Evolutionary conservation across 2,797 vertebrate genomes (phyloP).

Genomic region (Zalophus californianus): DNA sequence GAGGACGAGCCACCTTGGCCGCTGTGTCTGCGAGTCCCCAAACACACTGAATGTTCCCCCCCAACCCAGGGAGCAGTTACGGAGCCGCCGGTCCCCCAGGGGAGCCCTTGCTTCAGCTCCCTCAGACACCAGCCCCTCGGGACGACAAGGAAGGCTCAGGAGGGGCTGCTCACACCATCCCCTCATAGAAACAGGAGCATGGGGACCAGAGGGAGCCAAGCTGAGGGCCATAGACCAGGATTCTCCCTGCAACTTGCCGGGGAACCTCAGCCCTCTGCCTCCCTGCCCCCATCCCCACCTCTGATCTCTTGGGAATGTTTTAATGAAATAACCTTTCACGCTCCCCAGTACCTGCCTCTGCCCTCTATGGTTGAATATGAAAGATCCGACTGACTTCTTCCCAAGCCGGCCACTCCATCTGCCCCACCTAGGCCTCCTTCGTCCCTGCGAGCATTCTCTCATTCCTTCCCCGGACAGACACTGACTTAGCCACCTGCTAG

Average conservation of each 20-base stretch:
- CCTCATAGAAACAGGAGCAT: background rate
- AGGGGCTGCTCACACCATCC: background rate
- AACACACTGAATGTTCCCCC: background rate
- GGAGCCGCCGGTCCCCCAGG: background rate
- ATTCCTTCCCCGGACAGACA: background rate
- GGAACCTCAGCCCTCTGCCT: background rate
- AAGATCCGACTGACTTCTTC: background rate
- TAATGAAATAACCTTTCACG: background rate
- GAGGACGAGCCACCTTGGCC: background rate
- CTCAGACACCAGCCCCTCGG: background rate
- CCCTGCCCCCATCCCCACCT: background rate
- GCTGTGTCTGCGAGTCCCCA: background rate
- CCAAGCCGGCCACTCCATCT: background rate
- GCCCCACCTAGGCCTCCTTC: background rate
- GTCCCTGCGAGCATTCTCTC: background rate
- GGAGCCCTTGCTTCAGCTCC: background rate
- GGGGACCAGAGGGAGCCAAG: background rate
- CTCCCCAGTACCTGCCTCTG: background rate
- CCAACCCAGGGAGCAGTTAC: background rate
- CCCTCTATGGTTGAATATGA: background rate
- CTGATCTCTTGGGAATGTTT: background rate
- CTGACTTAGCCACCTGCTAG: background rate
- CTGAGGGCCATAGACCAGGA: background rate
- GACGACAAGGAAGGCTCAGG: background rate
- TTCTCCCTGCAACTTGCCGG: background rate